Evolutionary conservation across 2,888 invertebrate species (phyloP).

Genomic region (Linyphia triangularis): DNA sequence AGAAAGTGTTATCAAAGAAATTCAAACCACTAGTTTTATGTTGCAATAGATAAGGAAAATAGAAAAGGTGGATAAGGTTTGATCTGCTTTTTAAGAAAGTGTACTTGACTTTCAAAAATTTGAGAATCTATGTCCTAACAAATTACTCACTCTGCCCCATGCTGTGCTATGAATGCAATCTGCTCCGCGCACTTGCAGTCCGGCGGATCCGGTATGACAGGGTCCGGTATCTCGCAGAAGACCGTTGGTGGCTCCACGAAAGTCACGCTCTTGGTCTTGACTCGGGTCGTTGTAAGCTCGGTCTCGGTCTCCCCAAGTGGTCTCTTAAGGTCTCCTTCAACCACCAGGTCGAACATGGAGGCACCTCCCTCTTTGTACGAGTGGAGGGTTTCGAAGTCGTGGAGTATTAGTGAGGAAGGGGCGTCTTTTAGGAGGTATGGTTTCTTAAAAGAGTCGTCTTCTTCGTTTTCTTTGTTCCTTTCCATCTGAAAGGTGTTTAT

Average conservation of each 20-base stretch:
- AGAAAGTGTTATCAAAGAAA: no score
- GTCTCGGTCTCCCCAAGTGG: not conserved
- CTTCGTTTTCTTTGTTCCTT: constrained; percentile 20
- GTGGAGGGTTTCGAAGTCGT: constrained; percentile 51
- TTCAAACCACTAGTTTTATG: no score
- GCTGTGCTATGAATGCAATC: not conserved
- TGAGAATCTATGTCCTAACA: not conserved
- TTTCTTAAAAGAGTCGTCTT: constrained; percentile 51
- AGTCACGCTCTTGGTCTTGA: constrained; percentile 58
- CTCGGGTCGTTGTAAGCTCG: constrained; percentile 2
- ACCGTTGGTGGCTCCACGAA: constrained; percentile 50
- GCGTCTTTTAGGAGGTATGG: constrained; percentile 62
- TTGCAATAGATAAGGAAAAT: no score
- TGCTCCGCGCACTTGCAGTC: not conserved
- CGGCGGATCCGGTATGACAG: not conserved
- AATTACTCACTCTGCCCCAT: constrained; percentile 7
- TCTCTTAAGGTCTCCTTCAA: constrained; percentile 37
- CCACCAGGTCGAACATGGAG: constrained; percentile 37
- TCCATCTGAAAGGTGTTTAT: constrained; percentile 34
- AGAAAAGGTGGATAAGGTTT: no score
- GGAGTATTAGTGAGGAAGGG: constrained; percentile 55
- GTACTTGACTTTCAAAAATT: no score
- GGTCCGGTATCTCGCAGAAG: constrained; percentile 42
- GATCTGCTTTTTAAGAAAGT: no score
- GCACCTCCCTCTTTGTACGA: constrained; percentile 31